Evolutionary conservation across 92 coral and sea anemone species (phyloP).

Genomic region (Porites lobata): DNA sequence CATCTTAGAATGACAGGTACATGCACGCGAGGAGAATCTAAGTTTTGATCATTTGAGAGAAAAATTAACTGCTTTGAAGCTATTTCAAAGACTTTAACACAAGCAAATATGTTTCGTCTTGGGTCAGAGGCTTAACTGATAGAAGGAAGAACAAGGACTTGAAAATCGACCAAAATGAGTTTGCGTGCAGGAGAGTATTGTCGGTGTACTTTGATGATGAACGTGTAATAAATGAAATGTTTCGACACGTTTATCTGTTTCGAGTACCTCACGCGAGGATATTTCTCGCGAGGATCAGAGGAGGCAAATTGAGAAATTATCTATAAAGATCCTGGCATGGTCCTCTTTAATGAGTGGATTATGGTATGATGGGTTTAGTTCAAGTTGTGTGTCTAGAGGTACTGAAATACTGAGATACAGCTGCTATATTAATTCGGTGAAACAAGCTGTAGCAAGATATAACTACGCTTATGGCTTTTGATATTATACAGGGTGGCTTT

Average conservation of each 20-base stretch:
- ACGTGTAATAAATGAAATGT: not conserved
- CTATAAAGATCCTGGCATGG: not conserved
- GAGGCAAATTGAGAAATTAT: not conserved
- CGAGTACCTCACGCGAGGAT: slow-evolving; percentile 11
- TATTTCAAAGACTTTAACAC: not conserved
- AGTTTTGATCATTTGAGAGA: not conserved
- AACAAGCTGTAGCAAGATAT: too few relatives aligned
- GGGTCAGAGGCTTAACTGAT: not conserved
- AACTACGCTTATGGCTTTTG: too few relatives aligned
- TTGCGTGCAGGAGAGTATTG: slow-evolving; percentile 26
- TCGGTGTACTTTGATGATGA: not conserved
- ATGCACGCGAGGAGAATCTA: slow-evolving; percentile 43
- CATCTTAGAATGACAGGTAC: slow-evolving; percentile 34
- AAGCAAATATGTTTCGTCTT: not conserved
- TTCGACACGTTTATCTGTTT: not conserved
- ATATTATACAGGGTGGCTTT: too few relatives aligned
- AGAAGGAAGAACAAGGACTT: not conserved
- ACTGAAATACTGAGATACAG: too few relatives aligned
- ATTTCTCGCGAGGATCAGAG: not conserved
- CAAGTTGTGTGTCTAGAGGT: not conserved
- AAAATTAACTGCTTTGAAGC: not conserved
- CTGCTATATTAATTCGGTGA: too few relatives aligned
- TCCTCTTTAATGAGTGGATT: not conserved
- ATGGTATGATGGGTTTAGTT: not conserved
- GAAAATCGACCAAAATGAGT: not conserved